phyloP scores from a whole-genome alignment of 2,888 invertebrate genomes.

The Himalopsyche japonica region DNA sequence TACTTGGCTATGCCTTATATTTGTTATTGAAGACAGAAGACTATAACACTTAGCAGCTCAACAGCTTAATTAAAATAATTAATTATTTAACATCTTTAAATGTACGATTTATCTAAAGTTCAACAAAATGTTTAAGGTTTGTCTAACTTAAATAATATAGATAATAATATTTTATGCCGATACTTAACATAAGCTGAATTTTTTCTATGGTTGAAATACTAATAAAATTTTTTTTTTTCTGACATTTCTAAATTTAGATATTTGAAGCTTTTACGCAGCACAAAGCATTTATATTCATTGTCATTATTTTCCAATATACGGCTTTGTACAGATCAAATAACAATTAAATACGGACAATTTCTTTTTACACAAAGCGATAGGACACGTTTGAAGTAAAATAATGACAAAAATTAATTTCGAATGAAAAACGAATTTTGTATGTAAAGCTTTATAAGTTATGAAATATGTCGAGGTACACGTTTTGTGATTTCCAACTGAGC shows the following conservation, averaged over 20 bases:
- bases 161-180: no score
- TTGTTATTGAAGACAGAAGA: no score
- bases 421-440: neutral
- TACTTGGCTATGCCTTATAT: no score
- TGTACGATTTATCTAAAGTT: no score
- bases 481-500: neutral
- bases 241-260: neutral
- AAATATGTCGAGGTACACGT: neutral
- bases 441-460: neutral
- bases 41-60: no score
- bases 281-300: neutral
- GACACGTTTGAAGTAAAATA: neutral
- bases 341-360: neutral
- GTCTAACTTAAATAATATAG: no score
- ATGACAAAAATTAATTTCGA: neutral
- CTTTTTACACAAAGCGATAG: neutral
- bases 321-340: neutral
- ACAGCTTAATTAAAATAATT: no score
- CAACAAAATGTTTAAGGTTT: no score
- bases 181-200: no score
- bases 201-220: neutral
- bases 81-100: no score
- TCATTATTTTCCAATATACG: neutral
- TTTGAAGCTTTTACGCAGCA: neutral
- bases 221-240: neutral